Conservation (phyloP, 2,888 invertebrate genomes). For the Drosophila barbarae region DNA sequence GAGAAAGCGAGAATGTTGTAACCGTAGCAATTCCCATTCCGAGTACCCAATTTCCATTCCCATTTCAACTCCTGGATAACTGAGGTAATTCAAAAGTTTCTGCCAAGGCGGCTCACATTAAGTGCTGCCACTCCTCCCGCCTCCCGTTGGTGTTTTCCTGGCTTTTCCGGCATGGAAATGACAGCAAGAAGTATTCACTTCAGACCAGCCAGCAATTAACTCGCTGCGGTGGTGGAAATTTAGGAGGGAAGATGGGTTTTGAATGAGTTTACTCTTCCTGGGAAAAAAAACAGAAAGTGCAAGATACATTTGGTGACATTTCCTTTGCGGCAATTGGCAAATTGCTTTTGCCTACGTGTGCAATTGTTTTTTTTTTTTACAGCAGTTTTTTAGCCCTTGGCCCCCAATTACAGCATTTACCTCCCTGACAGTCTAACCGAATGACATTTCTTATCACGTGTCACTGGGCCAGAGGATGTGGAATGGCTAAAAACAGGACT, state of each 20-base stretch:
- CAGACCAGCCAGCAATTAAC: slow-evolving; percentile 66
- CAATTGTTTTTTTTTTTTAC: slow-evolving; percentile 59
- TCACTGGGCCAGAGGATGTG: slow-evolving; percentile 53
- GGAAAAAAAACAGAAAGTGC: slow-evolving; percentile 21
- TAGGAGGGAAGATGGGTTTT: not conserved
- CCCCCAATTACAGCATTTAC: slow-evolving; percentile 30
- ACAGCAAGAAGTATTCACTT: slow-evolving; percentile 64
- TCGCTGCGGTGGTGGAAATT: slow-evolving; percentile 21
- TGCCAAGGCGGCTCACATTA: slow-evolving; percentile 63
- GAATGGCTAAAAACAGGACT: not conserved
- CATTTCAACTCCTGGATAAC: slow-evolving; percentile 49
- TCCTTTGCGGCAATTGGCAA: slow-evolving; percentile 69
- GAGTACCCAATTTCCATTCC: slow-evolving; percentile 8
- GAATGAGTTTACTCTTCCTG: not conserved
- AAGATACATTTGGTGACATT: slow-evolving; percentile 62
- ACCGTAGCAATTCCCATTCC: slow-evolving; percentile 55
- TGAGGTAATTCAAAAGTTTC: slow-evolving; percentile 74
- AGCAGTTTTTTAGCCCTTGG: slow-evolving; percentile 23
- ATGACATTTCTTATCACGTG: slow-evolving; percentile 70
- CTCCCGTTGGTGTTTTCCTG: slow-evolving; percentile 5
- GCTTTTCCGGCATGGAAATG: slow-evolving; percentile 60
- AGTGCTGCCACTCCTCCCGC: slow-evolving; percentile 55
- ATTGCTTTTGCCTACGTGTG: slow-evolving; percentile 72
- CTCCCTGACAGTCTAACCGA: slow-evolving; percentile 29
- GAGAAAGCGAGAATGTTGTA: slow-evolving; percentile 36